Percentiles rank a stretch among this genome's conserved stretches.
phyloP scores from a whole-genome alignment of 1,140 invertebrate species.

The Bathynomus jamesi region DNA sequence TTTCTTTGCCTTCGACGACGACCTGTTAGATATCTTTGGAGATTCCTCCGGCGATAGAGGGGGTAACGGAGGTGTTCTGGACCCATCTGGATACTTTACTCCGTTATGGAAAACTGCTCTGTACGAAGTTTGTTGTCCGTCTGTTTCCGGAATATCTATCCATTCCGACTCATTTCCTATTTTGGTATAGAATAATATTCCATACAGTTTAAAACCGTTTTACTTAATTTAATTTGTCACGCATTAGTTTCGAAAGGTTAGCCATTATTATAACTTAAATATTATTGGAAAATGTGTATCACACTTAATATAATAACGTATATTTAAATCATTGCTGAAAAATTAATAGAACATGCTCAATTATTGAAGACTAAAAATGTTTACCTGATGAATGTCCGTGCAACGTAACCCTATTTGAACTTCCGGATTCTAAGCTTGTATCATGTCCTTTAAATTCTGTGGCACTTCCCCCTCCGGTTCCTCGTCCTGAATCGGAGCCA shows the following conservation, averaged over 20 bases:
- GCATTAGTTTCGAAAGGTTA: too few species aligned
- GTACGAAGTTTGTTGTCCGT: constrained; percentile 65
- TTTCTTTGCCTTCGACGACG: background rate
- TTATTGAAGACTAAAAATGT: too few species aligned
- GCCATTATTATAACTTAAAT: too few species aligned
- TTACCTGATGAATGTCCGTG: constrained; percentile 34
- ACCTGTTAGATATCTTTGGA: constrained; percentile 35
- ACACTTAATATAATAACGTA: too few species aligned
- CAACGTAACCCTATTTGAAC: constrained; percentile 17
- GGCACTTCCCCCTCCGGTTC: constrained; percentile 40
- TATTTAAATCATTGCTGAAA: too few species aligned
- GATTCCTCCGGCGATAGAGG: constrained; percentile 59
- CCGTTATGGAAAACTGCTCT: constrained; percentile 35
- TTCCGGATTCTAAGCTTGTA: constrained; percentile 41
- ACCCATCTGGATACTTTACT: background rate
- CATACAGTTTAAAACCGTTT: too few species aligned
- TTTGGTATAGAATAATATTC: too few species aligned
- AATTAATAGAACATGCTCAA: too few species aligned
- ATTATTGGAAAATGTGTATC: too few species aligned
- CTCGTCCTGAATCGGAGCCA: constrained; percentile 45
- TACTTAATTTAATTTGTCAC: too few species aligned
- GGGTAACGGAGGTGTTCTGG: constrained; percentile 59
- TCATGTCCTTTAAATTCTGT: constrained; percentile 33
- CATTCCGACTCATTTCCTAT: constrained; percentile 64
- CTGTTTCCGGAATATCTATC: constrained; percentile 73